Conservation (phyloP, 1,140 invertebrate genomes). For the Planococcus citri region DNA sequence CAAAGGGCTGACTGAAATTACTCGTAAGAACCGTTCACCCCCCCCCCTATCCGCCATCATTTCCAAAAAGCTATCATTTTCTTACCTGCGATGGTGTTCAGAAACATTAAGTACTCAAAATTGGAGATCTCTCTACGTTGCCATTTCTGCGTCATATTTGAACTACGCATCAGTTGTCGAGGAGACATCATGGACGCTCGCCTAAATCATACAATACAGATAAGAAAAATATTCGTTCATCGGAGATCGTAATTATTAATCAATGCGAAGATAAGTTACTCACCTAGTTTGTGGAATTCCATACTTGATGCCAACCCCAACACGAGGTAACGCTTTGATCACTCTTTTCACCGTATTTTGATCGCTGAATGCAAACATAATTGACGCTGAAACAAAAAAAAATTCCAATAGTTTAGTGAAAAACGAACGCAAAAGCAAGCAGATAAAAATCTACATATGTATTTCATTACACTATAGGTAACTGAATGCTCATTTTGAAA, state of each 20-base stretch:
- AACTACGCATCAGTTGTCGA: slow-evolving; percentile 92
- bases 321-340: slow-evolving; percentile 90
- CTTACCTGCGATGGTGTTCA: slow-evolving; percentile 96
- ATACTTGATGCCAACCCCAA: slow-evolving; percentile 99
- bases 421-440: slow-evolving; percentile 8
- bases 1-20: too few species aligned
- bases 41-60: too few species aligned
- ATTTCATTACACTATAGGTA: slow-evolving; percentile 7
- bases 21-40: too few species aligned
- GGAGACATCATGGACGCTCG: slow-evolving; percentile 97
- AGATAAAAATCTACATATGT: not conserved
- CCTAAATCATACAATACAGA: slow-evolving; percentile 38
- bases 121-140: slow-evolving; percentile 96
- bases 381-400: slow-evolving; percentile 63
- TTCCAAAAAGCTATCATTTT: too few species aligned
- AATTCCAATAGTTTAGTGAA: not conserved
- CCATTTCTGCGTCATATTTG: slow-evolving; percentile 99
- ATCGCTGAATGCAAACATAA: slow-evolving; percentile 96
- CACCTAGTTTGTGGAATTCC: slow-evolving; percentile 93
- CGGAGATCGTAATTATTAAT: not conserved
- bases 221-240: not conserved
- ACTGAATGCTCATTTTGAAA: not conserved
- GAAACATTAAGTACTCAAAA: slow-evolving; percentile 99
- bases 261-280: slow-evolving; percentile 29
- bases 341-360: slow-evolving; percentile 95